Evolutionary conservation across 2,797 vertebrate genomes (phyloP), one percentile per base, ranked within the genome.

Genomic region (Muscicapa striata): DNA sequence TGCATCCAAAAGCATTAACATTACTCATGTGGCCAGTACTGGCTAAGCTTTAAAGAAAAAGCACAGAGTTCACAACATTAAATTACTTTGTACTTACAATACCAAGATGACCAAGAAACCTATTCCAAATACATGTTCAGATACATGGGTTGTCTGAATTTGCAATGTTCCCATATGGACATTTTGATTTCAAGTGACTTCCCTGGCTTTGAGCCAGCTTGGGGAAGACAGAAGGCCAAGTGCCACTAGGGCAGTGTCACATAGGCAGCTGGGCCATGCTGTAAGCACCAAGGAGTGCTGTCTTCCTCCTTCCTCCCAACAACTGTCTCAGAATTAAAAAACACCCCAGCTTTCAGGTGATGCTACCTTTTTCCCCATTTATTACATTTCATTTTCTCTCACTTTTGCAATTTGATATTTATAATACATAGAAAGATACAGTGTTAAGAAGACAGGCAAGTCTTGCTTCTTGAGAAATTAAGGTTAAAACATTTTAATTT

Each of bases 371-470:
- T 86, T 24, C 30, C 2, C 4, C 8, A 41, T 64, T 81, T 82
- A n/a, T 67, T n/a, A 15, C 0, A 22, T 41, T 75, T 46, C 64
- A 36, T 43, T 93, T 66, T 30, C 51, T 30, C 32, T 45, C 19
- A 64, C 27, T 73, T 72, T 32, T n/a, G 32, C 38, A 51, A 69
- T 52, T 78, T 70, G 16, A 3, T 72, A 61, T 64, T 70, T 82
- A 81, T 46, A 54, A 49, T 32, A 30, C 9, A 46, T 8, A 27
- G 11, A n/a, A 77, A 63, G 6, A 66, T 13, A 70, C 4, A 41
- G 5, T n/a, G 36, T 51, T 76, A 80, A 52, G 38, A 32, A 67
- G 54, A 76, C 0, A 20, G 9, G 2, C 0, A 1, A 85, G 41
- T 68, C 61, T 45, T 62, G 20, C 51, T 79, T 81, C n/a, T 62